phyloP scores from a whole-genome alignment of 2,888 invertebrate genomes.

The Drosophila recens region DNA sequence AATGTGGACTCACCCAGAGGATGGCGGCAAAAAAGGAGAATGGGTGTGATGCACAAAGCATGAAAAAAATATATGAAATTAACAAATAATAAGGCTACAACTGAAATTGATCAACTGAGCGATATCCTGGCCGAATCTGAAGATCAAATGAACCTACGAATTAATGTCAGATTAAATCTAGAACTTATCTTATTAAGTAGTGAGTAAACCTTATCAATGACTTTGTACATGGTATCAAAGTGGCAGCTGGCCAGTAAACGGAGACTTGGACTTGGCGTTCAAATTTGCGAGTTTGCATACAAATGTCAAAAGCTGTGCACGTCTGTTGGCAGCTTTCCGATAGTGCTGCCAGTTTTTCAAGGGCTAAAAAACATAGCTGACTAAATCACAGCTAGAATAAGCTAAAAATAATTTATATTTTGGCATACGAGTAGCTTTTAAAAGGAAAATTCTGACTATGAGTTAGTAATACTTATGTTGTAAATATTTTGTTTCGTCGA shows the following conservation, averaged over 20 bases:
- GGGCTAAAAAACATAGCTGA: too few species aligned
- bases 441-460: too few species aligned
- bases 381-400: too few species aligned
- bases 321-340: slow-evolving; percentile 35
- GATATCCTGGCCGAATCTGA: not conserved
- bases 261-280: slow-evolving; percentile 49
- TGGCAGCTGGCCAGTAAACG: slow-evolving; percentile 45
- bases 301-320: slow-evolving; percentile 57
- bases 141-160: not conserved
- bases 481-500: too few species aligned
- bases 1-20: slow-evolving; percentile 45
- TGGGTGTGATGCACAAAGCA: slow-evolving; percentile 13
- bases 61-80: slow-evolving; percentile 29
- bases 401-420: too few species aligned
- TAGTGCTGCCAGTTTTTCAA: too few species aligned
- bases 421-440: too few species aligned
- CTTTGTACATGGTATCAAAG: slow-evolving; percentile 27
- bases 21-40: not conserved
- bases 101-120: not conserved
- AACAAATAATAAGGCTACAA: slow-evolving; percentile 1
- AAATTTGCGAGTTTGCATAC: slow-evolving; percentile 64
- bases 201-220: not conserved
- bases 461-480: too few species aligned
- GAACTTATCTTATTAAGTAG: not conserved
- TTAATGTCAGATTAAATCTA: not conserved